Conservation (phyloP, 2,888 invertebrate species). For the Griposia aprilina region DNA sequence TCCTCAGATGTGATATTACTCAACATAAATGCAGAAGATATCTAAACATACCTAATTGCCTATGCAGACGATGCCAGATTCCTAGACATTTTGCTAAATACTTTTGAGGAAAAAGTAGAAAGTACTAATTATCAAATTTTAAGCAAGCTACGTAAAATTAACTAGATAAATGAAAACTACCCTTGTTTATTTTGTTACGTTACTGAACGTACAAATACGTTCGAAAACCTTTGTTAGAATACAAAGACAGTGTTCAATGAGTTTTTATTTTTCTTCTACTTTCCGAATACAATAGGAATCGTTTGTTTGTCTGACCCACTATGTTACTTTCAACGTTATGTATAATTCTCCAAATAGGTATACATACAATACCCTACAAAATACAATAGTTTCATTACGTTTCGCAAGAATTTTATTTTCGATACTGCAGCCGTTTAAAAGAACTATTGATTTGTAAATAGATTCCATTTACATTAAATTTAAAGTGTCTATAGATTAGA, state of each 20-base stretch:
- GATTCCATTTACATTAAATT: constrained; percentile 6
- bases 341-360: constrained; percentile 25
- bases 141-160: neutral
- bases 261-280: constrained; percentile 48
- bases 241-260: constrained; percentile 40
- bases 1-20: neutral
- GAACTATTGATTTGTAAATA: neutral
- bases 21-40: neutral
- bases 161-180: neutral
- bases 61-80: neutral
- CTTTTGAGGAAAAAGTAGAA: neutral
- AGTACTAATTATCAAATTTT: neutral
- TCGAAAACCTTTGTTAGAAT: constrained; percentile 32
- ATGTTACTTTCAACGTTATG: constrained; percentile 44
- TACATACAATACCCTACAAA: constrained; percentile 32
- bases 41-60: neutral
- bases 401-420: constrained; percentile 28
- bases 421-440: neutral
- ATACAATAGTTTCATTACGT: constrained; percentile 19
- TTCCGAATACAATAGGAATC: constrained; percentile 54
- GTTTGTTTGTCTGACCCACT: constrained; percentile 56
- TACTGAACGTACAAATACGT: constrained; percentile 17
- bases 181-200: constrained; percentile 19
- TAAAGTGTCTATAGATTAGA: constrained; percentile 13
- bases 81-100: neutral